Evolutionary conservation across 2,113 vertebrate genomes (phyloP), one percentile per base, ranked within the genome.

Genomic region (Aleadryas rufinucha): DNA sequence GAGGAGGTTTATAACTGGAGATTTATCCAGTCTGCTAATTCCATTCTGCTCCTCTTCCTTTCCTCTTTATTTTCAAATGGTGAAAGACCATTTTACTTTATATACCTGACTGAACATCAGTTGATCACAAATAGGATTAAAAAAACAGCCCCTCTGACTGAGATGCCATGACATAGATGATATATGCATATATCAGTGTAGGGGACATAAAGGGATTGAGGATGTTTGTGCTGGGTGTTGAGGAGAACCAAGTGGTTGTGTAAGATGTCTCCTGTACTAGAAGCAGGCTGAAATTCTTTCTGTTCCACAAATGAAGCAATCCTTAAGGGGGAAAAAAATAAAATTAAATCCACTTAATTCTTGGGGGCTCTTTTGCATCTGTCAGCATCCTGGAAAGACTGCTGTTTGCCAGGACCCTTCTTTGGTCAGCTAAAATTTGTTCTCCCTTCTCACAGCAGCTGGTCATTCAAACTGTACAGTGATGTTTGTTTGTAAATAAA

Each of bases 401-500:
- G 44, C 44, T 70, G 5, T 54, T 90, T 92, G 39, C 83, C 47
- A 87, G 27, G 27, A 59, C 35, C 30, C 47, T 76, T 83, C 37
- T 81, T 78, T 92, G 72, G 69, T 78, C 74, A 79, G 49, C 19
- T 49, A 87, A 17, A 74, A 74, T 64, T 86, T 61, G 13, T 23
- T 89, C 53, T 87, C 70, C 31, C 57, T 60, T 95, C 85, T 93
- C 35, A 12, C 39, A 90, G 60, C 84, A 74, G 86, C 81, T 91
- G 80, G 52, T 76, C 3, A 3, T 90, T 84, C 45, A 74, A 91
- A 89, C 61, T 80, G 71, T 87, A 82, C 59, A 84, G 21, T 90
- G 47, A 70, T 70, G 85, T 92, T 94, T 97, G 81, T 96, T 95
- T 87, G 79, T 93, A 93, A 94, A 94, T 87, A 95, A 31, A 85